These are phyloP conservation scores for Gorsachius goisagi DNA, from an alignment of 2,113 vertebrate species.

Conservation along the genomic window DNA sequence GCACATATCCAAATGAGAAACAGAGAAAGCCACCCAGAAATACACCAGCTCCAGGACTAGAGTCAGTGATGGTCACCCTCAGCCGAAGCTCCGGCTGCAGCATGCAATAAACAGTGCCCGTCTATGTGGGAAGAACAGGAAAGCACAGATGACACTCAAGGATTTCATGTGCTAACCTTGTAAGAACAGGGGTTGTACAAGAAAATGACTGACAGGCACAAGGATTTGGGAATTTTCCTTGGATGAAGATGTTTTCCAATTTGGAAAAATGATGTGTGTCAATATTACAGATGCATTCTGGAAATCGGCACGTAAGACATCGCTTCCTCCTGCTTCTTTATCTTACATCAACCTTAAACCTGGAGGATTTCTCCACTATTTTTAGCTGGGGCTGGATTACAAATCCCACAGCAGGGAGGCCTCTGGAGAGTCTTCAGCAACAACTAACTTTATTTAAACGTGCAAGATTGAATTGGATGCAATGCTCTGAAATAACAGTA, in stretches of 20 bases:
- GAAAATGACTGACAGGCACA: neutral
- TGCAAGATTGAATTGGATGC: constrained; percentile 18
- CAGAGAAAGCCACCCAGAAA: neutral
- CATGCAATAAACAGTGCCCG: neutral
- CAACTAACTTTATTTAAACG: constrained; percentile 47
- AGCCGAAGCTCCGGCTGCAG: neutral
- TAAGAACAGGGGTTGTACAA: neutral
- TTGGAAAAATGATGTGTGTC: neutral
- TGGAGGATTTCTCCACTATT: neutral
- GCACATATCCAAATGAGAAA: accelerated
- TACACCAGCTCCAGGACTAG: accelerated
- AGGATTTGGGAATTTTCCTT: neutral
- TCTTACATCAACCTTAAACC: neutral
- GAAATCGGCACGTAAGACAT: neutral
- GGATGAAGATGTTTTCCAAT: neutral
- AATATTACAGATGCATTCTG: neutral
- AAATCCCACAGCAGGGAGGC: neutral
- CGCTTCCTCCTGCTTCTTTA: neutral
- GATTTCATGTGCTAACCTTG: neutral
- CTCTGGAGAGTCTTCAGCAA: constrained; percentile 18
- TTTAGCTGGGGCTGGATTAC: neutral
- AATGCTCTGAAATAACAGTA: neutral
- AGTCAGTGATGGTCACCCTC: neutral
- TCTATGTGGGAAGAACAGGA: neutral
- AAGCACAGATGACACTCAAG: neutral